Evolutionary conservation across 2,113 vertebrate species (phyloP), one percentile per base, ranked within the genome.

Genomic region (Panurus biarmicus): DNA sequence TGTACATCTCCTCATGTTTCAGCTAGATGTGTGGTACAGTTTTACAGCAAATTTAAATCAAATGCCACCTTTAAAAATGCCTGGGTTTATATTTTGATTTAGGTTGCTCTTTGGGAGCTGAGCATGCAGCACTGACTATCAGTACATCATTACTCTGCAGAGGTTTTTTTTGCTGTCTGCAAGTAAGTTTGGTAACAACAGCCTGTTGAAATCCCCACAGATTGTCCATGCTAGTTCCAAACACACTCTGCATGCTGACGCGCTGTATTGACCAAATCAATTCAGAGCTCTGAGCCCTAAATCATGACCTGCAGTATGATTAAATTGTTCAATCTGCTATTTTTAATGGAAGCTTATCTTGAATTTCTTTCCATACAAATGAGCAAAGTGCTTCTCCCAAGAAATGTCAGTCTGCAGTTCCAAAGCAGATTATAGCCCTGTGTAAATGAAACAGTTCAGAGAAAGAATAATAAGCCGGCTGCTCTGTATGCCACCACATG

Each of bases 41-140:
- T 96, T 92, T 74, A 86, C 25, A 40, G 85, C 81, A 97, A 97
- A 96, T 95, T 61, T 93, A 91, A 92, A 90, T 94, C 61, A 77
- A 97, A 93, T 7, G 70, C 83, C 66, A 78, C 93, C 85, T 80
- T 88, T 51, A 61, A 83, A 74, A 93, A 80, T 45, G 72, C 38
- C 76, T 50, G 58, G 53, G 62, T 48, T 79, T 67, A 26, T 87
- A 67, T 87, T 93, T 89, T 77, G 42, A 47, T 66, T 89, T 78
- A n/a, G 60, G 35, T 82, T 83, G 60, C 71, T 75, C 50, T 66
- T 31, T 57, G 84, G 88, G 61, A 93, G 84, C 86, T 75, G 66
- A 79, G 70, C 74, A 93, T 89, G 88, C 44, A 95, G 40, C 84
- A 75, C 91, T 14, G 72, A 73, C 60, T 77, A 93, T 93, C 85